These are phyloP conservation scores for Babylonia areolata DNA, from an alignment of 1,140 invertebrate genomes.

Conservation along the genomic window DNA sequence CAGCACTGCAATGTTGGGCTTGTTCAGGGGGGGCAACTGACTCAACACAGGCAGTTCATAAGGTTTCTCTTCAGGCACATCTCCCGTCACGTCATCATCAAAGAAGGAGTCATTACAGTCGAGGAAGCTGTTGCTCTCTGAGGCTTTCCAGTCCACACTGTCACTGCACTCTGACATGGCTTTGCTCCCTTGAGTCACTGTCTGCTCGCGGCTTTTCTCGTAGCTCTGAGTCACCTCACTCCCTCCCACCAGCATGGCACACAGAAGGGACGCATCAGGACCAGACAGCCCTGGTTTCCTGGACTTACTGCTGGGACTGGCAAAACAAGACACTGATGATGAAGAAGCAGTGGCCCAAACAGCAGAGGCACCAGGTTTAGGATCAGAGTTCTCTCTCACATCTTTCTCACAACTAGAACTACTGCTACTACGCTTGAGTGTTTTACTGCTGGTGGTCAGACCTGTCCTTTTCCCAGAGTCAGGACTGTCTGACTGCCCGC, in stretches of 20 bases:
- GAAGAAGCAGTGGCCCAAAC: neutral
- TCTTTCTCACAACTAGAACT: neutral
- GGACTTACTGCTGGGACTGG: neutral
- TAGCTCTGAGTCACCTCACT: slow-evolving; percentile 44
- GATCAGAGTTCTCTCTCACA: neutral
- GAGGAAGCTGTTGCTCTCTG: neutral
- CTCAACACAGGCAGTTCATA: slow-evolving; percentile 29
- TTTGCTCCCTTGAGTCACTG: neutral
- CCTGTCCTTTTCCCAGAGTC: neutral
- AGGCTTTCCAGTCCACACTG: neutral
- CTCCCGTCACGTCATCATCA: neutral
- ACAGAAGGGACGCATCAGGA: slow-evolving; percentile 34
- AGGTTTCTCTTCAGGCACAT: slow-evolving; percentile 6
- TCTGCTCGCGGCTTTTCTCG: slow-evolving; percentile 33
- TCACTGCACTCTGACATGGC: neutral
- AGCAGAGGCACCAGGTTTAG: neutral
- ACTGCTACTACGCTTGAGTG: neutral
- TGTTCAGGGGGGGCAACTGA: neutral
- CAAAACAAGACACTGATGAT: neutral
- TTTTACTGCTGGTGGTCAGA: neutral
- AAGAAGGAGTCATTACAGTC: neutral
- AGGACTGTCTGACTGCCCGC: neutral
- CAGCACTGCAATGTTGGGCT: slow-evolving; percentile 5
- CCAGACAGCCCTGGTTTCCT: neutral
- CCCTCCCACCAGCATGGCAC: slow-evolving; percentile 48